phyloP scores from a whole-genome alignment of 2,888 invertebrate species.

The Bedellia somnulentella region DNA sequence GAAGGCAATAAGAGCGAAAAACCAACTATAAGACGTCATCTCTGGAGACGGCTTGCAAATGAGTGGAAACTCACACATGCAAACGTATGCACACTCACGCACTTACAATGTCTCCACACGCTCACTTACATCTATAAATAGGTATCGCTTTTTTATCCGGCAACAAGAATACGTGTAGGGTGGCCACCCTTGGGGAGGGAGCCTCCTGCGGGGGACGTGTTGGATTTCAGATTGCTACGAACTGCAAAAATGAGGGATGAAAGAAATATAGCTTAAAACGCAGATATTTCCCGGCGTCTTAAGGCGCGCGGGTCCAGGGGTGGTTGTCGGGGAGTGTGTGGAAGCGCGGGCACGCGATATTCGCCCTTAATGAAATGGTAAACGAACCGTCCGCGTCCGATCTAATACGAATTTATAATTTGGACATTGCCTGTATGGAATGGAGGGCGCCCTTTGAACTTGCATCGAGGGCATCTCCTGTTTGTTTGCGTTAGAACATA shows the following conservation, averaged over 20 bases:
- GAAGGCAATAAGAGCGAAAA: constrained; percentile 57
- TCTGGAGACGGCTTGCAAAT: constrained; percentile 61
- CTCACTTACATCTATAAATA: constrained; percentile 59
- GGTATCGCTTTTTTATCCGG: constrained; percentile 61
- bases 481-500: no score
- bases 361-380: constrained; percentile 60
- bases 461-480: constrained; percentile 22
- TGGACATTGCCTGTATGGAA: constrained; percentile 52
- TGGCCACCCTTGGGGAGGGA: constrained; percentile 42
- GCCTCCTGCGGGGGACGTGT: constrained; percentile 56
- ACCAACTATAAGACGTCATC: constrained; percentile 57
- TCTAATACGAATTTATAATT: constrained; percentile 63
- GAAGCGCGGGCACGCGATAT: constrained; percentile 62
- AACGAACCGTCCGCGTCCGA: constrained; percentile 62
- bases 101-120: constrained; percentile 43
- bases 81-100: constrained; percentile 24
- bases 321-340: constrained; percentile 48
- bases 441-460: constrained; percentile 57
- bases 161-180: constrained; percentile 49
- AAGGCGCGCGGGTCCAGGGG: constrained; percentile 39
- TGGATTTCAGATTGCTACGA: constrained; percentile 64
- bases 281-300: constrained; percentile 63
- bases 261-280: constrained; percentile 65
- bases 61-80: constrained; percentile 43
- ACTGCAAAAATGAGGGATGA: constrained; percentile 65